Evolutionary conservation across 1,140 invertebrate species (phyloP), one percentile per base, ranked within the genome.

Genomic region (Pollicipes pollicipes): DNA sequence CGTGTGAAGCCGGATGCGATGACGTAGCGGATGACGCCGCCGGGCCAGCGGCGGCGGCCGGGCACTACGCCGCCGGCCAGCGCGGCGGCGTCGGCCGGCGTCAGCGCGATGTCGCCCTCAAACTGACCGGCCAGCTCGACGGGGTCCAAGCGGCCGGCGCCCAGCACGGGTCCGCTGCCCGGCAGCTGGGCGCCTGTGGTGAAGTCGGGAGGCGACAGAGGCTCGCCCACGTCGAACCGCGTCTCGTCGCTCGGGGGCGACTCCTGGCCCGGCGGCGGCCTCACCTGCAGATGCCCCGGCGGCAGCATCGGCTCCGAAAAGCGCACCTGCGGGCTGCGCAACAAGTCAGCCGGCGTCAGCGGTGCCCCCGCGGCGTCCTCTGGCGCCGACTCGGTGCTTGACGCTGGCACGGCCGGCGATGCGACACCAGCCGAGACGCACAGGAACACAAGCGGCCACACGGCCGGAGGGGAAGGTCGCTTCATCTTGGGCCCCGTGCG

Each of bases 11-110:
- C 73, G 8, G 73, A 72, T 28, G 78, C 76, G 31, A 81, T 80
- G 27, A 78, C 75, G 69, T 81, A 81, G 3, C 80, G 80, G 70
- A 81, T 73, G n/a, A 75, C 71, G 58, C 77, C 78, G 24, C 72
- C 72, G 3, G 78, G 75, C 79, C 79, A 80, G 63, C 70, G 73
- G 63, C 70, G 31, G 16, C 64, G 68, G 31, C 70, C 69, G 66
- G 58, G 68, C 58, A 71, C 70, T 27, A 17, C 30, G 4, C 30
- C 30, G 26, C 30, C n/a, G 3, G 63, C 63, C 68, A 69, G 35
- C 30, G 69, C 63, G 10, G 66, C 28, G n/a, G 30, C 30, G 31
- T 68, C 64, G 24, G 30, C 70, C 30, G 68, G 66, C n/a, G 69
- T 58, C 30, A 71, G 32, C 29, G 27, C 31, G 68, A 79, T 79